Evolutionary conservation across 2,113 vertebrate species (phyloP), one percentile per base, ranked within the genome.

Genomic region (Cyanoderma ruficeps): DNA sequence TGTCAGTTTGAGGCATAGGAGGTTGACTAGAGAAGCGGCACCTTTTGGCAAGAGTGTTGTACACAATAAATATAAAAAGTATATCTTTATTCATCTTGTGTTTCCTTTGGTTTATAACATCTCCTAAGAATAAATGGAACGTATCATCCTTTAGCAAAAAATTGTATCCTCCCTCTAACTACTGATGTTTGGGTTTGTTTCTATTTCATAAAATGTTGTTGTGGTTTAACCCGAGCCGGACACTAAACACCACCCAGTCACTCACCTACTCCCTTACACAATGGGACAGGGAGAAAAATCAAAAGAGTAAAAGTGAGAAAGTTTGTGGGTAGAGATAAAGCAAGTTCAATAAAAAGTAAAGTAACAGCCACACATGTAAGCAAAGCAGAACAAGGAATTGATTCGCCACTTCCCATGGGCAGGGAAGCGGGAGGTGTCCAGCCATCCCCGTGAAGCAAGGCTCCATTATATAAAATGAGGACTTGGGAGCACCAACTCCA

Each of bases 1-100:
- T 90, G 87, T 82, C 95, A 87, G 35, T 90, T 90, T 92, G 93
- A 89, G 35, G 55, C 61, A 90, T 11, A 87, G 55, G 42, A 84
- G 20, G 31, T 33, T 74, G 91, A 81, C 72, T 90, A 70, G 87
- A 93, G 57, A 67, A 86, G 80, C 0, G 0, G 37, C 42, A 81
- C 30, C 69, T 93, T 90, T 83, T 83, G 47, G 68, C 2, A 1
- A 55, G 8, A 52, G 5, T 5, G 12, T 20, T 49, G 12, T 67
- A 42, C 14, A 23, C 31, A 31, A 24, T 52, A 88, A 87, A 80
- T 60, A 77, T 28, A 23, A 71, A 86, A 52, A 10, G 13, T 22
- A 2, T 44, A 56, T 46, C 50, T 63, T 80, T 7, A 57, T 60
- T 61, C 22, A 61, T 86, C 52, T 83, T 46, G 8, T 44, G 23